A percentile compares a stretch with the other conserved stretches of the same genome.
phyloP scores from a whole-genome alignment of 2,888 invertebrate species.

The Clepsis dumicolana region DNA sequence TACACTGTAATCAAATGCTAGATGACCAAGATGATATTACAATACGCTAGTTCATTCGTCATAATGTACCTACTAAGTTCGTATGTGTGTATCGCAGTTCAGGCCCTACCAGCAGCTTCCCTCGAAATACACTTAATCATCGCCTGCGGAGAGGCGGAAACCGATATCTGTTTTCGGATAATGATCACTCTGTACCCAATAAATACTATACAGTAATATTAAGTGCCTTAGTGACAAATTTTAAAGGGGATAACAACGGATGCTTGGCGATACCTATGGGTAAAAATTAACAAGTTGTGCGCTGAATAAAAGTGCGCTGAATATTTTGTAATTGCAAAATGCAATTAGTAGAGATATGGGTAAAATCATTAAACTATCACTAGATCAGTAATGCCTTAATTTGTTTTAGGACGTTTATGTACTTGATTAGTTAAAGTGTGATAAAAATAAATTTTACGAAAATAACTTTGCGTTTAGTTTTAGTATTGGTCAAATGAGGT shows the following conservation, averaged over 20 bases:
- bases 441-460: neutral
- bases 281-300: neutral
- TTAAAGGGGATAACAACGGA: neutral
- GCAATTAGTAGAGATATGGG: neutral
- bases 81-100: too few relatives aligned
- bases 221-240: neutral
- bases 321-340: neutral
- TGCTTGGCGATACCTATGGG: neutral
- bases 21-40: too few relatives aligned
- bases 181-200: too few relatives aligned
- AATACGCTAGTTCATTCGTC: too few relatives aligned
- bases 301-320: neutral
- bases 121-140: too few relatives aligned
- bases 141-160: too few relatives aligned
- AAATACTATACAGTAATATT: too few relatives aligned
- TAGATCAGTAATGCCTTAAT: neutral
- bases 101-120: too few relatives aligned
- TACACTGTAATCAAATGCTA: too few relatives aligned
- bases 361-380: neutral
- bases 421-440: neutral
- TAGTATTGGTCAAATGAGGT: slow-evolving; percentile 18
- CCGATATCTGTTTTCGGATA: too few relatives aligned
- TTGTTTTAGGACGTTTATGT: neutral
- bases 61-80: too few relatives aligned
- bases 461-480: neutral